Evolutionary conservation across 2,113 vertebrate genomes (phyloP).

Genomic region (Eolophus roseicapilla): DNA sequence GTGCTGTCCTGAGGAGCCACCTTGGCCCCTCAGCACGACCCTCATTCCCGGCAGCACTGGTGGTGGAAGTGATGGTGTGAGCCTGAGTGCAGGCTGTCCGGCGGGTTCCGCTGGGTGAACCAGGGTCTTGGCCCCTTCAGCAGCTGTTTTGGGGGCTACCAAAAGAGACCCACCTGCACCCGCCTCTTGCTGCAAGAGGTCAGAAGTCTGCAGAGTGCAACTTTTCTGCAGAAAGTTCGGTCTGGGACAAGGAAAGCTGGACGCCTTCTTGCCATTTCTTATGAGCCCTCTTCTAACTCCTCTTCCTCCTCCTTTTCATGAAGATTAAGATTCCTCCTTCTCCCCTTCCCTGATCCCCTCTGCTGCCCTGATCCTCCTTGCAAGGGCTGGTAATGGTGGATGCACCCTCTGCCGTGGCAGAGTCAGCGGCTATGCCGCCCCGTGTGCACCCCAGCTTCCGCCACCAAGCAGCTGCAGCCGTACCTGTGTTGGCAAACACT

Average conservation of each 20-base stretch:
- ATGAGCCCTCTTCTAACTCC: background rate
- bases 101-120: background rate
- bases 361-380: rapidly evolving
- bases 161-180: conserved; percentile 8
- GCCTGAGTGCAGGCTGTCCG: conserved; percentile 36
- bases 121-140: conserved; percentile 29
- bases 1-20: background rate
- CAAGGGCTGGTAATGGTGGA: background rate
- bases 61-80: background rate
- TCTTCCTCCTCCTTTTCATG: background rate
- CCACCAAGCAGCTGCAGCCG: conserved; percentile 60
- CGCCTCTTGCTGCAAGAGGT: conserved; percentile 28
- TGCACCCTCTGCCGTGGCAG: background rate
- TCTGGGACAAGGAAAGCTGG: conserved; percentile 55
- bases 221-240: conserved; percentile 30
- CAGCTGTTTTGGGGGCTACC: conserved; percentile 48
- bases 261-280: conserved; percentile 35
- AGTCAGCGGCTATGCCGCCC: background rate
- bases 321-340: background rate
- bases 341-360: background rate
- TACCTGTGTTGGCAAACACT: conserved; percentile 61
- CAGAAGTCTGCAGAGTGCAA: conserved; percentile 6
- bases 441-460: background rate
- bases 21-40: background rate
- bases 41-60: background rate